Evolutionary conservation across 2,797 vertebrate genomes (phyloP), one percentile per base, ranked within the genome.

Genomic region (Liasis olivaceus): DNA sequence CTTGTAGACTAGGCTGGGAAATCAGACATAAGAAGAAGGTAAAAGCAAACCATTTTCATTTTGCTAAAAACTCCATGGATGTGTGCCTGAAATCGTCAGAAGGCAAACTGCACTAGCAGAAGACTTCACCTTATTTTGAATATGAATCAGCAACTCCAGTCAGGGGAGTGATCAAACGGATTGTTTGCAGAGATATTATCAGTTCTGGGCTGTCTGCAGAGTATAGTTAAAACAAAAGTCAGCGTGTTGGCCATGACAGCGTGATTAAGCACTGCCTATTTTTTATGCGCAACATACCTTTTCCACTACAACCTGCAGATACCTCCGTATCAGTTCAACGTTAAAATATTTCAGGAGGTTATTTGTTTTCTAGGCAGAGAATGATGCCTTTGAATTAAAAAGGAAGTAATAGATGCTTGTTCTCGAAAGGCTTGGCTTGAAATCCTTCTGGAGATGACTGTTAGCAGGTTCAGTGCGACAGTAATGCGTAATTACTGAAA

Each of bases 131-230:
- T 36, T 36, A 8, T 36, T 72, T 31, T 72, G 15, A 94, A 92
- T 24, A 15, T 87, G 86, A 88, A 66, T 87, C 92, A 89, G 72
- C 90, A 94, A 89, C 59, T 90, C 91, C 87, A 94, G 90, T 94
- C 93, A 95, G 94, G 94, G 93, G 93, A 96, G 90, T 91, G 0
- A 92, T 94, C 95, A 92, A 95, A 91, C 66, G 24, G 88, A 60
- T 90, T 62, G 90, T 91, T 94, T 94, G 88, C 88, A 95, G 94
- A 93, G 92, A 96, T 96, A 89, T 31, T 84, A 92, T 94, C 95
- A 90, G 69, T 93, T 95, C 13, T 69, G n/a, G 31, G n/a, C 4
- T 69, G n/a, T 15, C 31, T 69, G 51, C 51, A 54, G 51, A 69
- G 28, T 69, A 31, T 12, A 69, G 66, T 17, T 28, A 28, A 63